Percentiles rank a stretch among this genome's conserved stretches.
These are phyloP conservation scores for Philopedon plagiatum DNA, from an alignment of 2,888 invertebrate species.

Conservation along the genomic window DNA sequence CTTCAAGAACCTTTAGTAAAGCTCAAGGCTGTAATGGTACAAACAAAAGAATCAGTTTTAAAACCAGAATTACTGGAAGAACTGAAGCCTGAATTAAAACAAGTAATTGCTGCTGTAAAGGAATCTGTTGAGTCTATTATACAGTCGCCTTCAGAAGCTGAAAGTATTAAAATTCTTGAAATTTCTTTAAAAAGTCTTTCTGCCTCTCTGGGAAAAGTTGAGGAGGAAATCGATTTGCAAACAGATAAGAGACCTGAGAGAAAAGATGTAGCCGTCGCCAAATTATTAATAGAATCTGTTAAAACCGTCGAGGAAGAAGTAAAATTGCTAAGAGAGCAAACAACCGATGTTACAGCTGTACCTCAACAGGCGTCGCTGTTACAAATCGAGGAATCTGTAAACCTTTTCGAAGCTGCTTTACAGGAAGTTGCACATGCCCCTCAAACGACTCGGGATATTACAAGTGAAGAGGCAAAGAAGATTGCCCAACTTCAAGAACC, in stretches of 20 bases:
- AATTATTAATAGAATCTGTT: slow-evolving; percentile 28
- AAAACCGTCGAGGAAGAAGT: slow-evolving; percentile 41
- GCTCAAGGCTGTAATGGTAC: slow-evolving; percentile 50
- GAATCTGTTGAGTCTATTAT: slow-evolving; percentile 20
- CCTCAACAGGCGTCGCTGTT: slow-evolving; percentile 54
- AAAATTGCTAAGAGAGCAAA: slow-evolving; percentile 33
- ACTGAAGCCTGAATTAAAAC: slow-evolving; percentile 30
- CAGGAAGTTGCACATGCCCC: not conserved
- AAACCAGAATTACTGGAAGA: slow-evolving; percentile 43
- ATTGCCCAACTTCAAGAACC: slow-evolving; percentile 36
- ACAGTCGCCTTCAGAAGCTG: not conserved
- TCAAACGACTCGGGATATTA: not conserved
- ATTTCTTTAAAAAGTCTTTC: not conserved
- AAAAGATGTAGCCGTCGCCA: slow-evolving; percentile 33
- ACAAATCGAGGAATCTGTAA: slow-evolving; percentile 42
- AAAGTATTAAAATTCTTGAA: slow-evolving; percentile 17
- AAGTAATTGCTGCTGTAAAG: slow-evolving; percentile 13
- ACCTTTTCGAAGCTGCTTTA: not conserved
- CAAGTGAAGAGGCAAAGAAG: slow-evolving; percentile 1
- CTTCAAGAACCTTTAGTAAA: slow-evolving; percentile 51
- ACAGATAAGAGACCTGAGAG: not conserved
- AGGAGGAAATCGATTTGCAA: not conserved
- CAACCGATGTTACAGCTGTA: slow-evolving; percentile 14
- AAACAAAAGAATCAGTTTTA: slow-evolving; percentile 45
- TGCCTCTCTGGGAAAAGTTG: not conserved